Conservation (phyloP, 2,888 invertebrate genomes). For the Glyphotaelius pellucidus region DNA sequence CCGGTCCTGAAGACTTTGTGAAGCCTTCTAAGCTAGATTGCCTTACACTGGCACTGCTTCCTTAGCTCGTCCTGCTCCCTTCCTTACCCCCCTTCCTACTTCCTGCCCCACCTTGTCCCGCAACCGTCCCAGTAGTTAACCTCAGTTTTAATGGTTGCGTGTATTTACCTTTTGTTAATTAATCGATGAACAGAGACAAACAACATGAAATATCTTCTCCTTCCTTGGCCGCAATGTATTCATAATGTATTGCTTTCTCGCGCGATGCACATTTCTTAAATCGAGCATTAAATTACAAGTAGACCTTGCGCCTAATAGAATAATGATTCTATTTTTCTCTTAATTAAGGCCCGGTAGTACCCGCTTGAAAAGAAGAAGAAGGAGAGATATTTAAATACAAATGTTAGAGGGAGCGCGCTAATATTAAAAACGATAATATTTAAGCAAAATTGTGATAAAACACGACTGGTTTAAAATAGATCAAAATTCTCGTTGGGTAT, state of each 20-base stretch:
- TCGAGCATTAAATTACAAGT: neutral
- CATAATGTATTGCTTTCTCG: neutral
- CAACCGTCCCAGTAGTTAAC: conserved; percentile 21
- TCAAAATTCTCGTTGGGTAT: too few species aligned
- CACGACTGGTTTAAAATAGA: too few species aligned
- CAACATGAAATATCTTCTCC: conserved; percentile 24
- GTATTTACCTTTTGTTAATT: conserved; percentile 47
- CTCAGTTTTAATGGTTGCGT: conserved; percentile 37
- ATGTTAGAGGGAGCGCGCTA: too few species aligned
- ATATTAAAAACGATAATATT: too few species aligned
- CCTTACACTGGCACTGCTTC: conserved; percentile 36
- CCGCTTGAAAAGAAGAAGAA: too few species aligned
- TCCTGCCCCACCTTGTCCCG: neutral
- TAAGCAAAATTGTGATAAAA: too few species aligned
- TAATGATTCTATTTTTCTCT: too few species aligned
- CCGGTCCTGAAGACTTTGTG: conserved; percentile 39
- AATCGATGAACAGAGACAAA: conserved; percentile 46
- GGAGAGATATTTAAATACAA: too few species aligned
- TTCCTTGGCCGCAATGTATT: neutral
- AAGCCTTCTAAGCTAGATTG: conserved; percentile 27
- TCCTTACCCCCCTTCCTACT: neutral
- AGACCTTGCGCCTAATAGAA: too few species aligned
- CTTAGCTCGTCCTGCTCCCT: conserved; percentile 2
- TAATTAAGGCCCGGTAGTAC: too few species aligned
- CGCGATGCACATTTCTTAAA: neutral